Evolutionary conservation across 2,888 invertebrate genomes (phyloP), one percentile per base, ranked within the genome.

Genomic region (Fragum whitleyi): DNA sequence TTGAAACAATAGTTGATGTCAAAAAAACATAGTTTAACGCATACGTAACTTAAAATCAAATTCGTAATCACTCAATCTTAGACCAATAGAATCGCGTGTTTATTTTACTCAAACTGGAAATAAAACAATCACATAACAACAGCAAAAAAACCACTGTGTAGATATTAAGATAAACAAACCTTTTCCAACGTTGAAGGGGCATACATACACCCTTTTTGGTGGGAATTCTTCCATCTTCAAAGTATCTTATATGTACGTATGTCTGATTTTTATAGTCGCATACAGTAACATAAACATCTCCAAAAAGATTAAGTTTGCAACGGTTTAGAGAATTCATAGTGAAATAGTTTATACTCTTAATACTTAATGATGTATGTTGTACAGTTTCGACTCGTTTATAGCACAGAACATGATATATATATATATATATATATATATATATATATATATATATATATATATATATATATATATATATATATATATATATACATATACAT

Each of bases 231-330:
- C 47, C 47, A 47, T 5, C 47, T n/a, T 47, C 47, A n/a, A 19
- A n/a, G n/a, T 47, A 47, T 16, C 47, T 9, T 14, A 47, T 47
- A 47, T 47, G 47, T 47, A 47, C 16, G n/a, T 47, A 47, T 47
- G 47, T 19, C 47, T 47, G 47, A 47, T 47, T 47, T n/a, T 47
- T 47, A n/a, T 47, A 47, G 47, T 47, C 47, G n/a, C 47, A 47
- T 47, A 47, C 16, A 3, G 47, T 19, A 9, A 47, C 47, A n/a
- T 47, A 47, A 47, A 9, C 47, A 14, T 47, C 47, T 47, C 7
- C 47, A 47, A 47, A 47, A n/a, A 47, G 7, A 47, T 47, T 5
- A 14, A 47, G 16, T 14, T 47, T 47, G n/a, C 47, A 47, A 47
- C 47, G 47, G 47, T 47, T 47, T 3, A 47, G 2, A 47, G 47